Conservation (phyloP, 2,888 invertebrate genomes). For the Listrodromus nycthemerus region DNA sequence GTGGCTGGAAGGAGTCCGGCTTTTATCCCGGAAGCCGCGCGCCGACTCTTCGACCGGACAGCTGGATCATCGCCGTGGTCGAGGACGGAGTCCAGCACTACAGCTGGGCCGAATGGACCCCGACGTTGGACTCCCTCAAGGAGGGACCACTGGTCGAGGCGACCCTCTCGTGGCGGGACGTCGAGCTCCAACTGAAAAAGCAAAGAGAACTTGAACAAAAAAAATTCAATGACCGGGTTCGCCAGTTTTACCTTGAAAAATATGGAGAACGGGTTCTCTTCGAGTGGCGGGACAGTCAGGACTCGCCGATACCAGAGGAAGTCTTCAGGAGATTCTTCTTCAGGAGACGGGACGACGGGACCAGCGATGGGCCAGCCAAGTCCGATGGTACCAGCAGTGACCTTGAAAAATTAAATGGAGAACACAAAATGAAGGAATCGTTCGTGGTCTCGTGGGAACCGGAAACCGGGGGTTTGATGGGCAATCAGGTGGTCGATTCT, state of each 20-base stretch:
- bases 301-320: conserved; percentile 78
- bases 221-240: conserved; percentile 78
- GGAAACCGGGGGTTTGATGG: conserved; percentile 82
- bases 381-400: not conserved
- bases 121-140: conserved; percentile 79
- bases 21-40: conserved; percentile 77
- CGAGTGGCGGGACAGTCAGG: conserved; percentile 79
- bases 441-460: conserved; percentile 83
- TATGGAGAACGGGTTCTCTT: conserved; percentile 79
- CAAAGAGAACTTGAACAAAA: conserved; percentile 78
- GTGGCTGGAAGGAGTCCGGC: conserved; percentile 77
- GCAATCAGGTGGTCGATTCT: conserved; percentile 82
- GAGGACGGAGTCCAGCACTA: conserved; percentile 78
- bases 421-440: conserved; percentile 71
- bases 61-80: conserved; percentile 80
- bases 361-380: conserved; percentile 31
- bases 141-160: conserved; percentile 81
- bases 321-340: conserved; percentile 81
- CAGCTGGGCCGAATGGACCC: conserved; percentile 81
- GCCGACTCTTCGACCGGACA: conserved; percentile 75
- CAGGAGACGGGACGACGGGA: conserved; percentile 74
- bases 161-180: conserved; percentile 80
- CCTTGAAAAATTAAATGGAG: too few relatives aligned
- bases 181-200: conserved; percentile 75
- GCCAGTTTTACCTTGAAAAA: conserved; percentile 80